phyloP scores from a whole-genome alignment of 2,113 vertebrate genomes.

The Mesocricetus auratus region DNA sequence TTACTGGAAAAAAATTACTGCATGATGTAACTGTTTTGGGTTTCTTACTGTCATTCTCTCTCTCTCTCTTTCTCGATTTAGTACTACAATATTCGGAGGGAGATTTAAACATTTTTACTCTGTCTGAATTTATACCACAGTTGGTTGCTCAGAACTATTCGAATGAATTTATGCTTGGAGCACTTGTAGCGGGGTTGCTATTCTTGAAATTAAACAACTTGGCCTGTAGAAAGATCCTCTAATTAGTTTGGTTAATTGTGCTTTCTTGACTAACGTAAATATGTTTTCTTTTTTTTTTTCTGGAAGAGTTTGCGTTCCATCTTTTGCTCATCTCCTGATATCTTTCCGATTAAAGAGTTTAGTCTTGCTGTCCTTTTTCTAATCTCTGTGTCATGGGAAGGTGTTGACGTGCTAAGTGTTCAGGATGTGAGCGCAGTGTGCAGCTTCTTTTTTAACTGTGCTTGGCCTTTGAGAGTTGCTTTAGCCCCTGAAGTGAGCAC shows the following conservation, averaged over 20 bases:
- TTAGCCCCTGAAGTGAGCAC: not conserved
- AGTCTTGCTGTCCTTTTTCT: slow-evolving; percentile 13
- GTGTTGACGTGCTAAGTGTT: slow-evolving; percentile 49
- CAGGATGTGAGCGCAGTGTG: slow-evolving; percentile 5
- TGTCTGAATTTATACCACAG: slow-evolving; percentile 80
- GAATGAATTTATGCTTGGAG: slow-evolving; percentile 74
- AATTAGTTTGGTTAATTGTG: slow-evolving; percentile 79
- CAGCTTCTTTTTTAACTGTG: slow-evolving; percentile 29
- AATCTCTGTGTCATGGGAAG: slow-evolving; percentile 43
- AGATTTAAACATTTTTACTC: slow-evolving; percentile 80
- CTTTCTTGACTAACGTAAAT: slow-evolving; percentile 64
- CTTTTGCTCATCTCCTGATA: slow-evolving; percentile 57
- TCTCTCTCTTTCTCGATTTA: slow-evolving; percentile 56
- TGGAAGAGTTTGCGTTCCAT: slow-evolving; percentile 40
- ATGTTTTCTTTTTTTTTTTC: slow-evolving; percentile 37
- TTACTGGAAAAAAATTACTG: slow-evolving; percentile 78
- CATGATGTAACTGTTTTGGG: slow-evolving; percentile 76
- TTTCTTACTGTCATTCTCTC: slow-evolving; percentile 70
- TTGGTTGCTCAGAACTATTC: slow-evolving; percentile 62
- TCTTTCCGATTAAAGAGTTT: slow-evolving; percentile 42
- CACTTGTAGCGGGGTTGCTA: slow-evolving; percentile 75
- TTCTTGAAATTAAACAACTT: slow-evolving; percentile 81
- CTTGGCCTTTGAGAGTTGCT: slow-evolving; percentile 62
- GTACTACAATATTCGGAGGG: slow-evolving; percentile 77
- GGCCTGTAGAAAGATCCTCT: slow-evolving; percentile 78